Base-by-base conservation (phyloP, 2,113 vertebrate genomes). In the Triplophysa tibetana region DNA sequence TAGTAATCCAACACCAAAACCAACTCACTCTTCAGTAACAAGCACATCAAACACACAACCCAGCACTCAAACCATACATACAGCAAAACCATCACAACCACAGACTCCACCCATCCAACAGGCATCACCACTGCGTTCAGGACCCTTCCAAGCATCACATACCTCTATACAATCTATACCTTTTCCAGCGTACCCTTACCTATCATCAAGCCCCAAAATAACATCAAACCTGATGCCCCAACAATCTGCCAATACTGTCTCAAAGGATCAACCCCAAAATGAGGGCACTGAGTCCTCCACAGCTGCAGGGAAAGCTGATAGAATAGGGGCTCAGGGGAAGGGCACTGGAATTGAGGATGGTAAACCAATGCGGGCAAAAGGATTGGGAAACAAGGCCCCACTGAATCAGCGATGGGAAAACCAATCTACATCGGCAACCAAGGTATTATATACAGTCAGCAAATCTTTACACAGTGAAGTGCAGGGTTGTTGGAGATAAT, bases 391-490 rank as follows among this genome's bases (percentile, higher is more conserved):
- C 56, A 90, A 77, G 78, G 72, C 87, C 0, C 84, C 85, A 19
- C 86, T 90, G 63, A 21, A 87, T 29, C 86, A 91, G 54, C 89
- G 85, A 85, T 82, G 38, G 19, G 76, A 82, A 3, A 88, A 89
- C 21, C 77, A 81, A 86, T 82, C 78, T 9, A 1, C 78, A 24
- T 41, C 84, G 6, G 19, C 78, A 70, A 61, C 66, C 81, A 92
- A 90, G 86, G 91, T 86, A 91, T 84, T 3, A 48, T 45, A 21
- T 62, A 38, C 33, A 38, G 33, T 38, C 7, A 8, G 7, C 3
- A 11, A 26, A 19, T 45, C n/a, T 75, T 8, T 6, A 75, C 24
- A 8, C 10, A 58, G 11, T 11, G 10, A 45, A 9, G 10, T 45
- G 9, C 43, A 45, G 33, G 33, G 33, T 38, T 4, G 4, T 4